Base-by-base conservation (phyloP, 2,113 vertebrate species). In the Gallinago paraguaiae region DNA sequence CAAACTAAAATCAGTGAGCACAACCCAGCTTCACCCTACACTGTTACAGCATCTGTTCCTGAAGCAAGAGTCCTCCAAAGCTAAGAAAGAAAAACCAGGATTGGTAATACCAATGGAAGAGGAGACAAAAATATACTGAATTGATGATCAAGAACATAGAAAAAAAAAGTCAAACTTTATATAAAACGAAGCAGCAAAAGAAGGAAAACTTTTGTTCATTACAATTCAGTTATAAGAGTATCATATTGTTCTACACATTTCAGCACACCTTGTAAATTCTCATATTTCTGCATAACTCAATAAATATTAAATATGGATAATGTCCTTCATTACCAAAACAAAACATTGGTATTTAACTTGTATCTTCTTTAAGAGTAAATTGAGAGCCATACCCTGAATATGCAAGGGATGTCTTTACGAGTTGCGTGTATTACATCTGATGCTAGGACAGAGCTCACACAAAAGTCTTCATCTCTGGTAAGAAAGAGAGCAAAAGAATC, bases 401-500 rank as follows among this genome's bases (percentile, higher is more conserved):
- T 99, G 83, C 99, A 99, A 16, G 99, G 99, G 63, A 99, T 90
- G 90, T 99, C 99, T 90, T 99, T 99, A 80, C 98, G 98, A 43
- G 98, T 99, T 7, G 99, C 99, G 0, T 99, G 99, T 94, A 99
- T 99, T 54, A 99, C 99, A 50, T 99, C 99, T 0, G 99, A 99
- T 1, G 99, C 99, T 91, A 99, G 96, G 63, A 99, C 99, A 1
- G 99, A 99, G 97, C 99, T 99, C 97, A 99, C 99, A 1, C 98
- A 99, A 82, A 99, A 99, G 63, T 99, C 99, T 77, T 99, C 99
- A 51, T 99, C 99, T 97, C 99, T 99, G 94, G 27, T 48, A 85
- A 95, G 96, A 88, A 94, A 94, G 53, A 71, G 69, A 89, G 80
- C 27, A 72, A 57, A 64, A 69, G 31, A 46, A 85, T 95, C 68